Base-by-base conservation (phyloP, 2,113 vertebrate genomes). In the Psilopsiagon aurifrons region DNA sequence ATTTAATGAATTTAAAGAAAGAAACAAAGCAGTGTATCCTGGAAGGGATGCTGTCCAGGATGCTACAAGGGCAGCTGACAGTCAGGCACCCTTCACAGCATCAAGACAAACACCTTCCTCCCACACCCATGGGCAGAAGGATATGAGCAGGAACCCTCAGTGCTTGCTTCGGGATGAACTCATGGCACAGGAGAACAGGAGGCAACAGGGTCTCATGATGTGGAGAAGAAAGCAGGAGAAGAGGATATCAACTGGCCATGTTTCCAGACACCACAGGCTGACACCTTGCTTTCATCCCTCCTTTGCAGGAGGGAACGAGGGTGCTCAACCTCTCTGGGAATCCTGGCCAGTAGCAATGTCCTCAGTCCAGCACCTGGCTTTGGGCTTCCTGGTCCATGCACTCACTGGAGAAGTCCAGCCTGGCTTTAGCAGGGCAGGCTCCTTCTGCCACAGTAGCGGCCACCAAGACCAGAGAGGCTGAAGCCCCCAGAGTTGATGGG, bases 221-320 rank as follows among this genome's bases (percentile, higher is more conserved):
- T 15, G 5, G 59, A 62, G 23, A 62, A 24, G 35, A 37, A 62
- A 62, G 59, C 59, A 20, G 13, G 12, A 57, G 19, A 23, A 57
- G 55, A 22, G n/a, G 55, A 23, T 14, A n/a, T n/a, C 55, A n/a
- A 14, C 55, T n/a, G 20, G 55, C 8, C 8, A 10, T 23, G 20
- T 15, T n/a, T 59, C 33, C 55, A n/a, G 33, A n/a, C 55, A 59
- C 20, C 20, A 23, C 13, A n/a, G 20, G 33, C 20, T 18, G 4
- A 15, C 23, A 62, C 3, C 23, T 17, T 25, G 41, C 12, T 29
- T 11, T 33, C 8, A 6, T 29, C 12, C 39, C 8, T 31, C 11
- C 17, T 17, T 6, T 6, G 0, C 23, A 76, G 24, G 17, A 82
- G 20, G 37, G 5, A 6, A 4, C 0, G 0, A 44, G 15, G 28